Percentiles rank a stretch among this genome's conserved stretches.
phyloP scores from a whole-genome alignment of 2,113 vertebrate genomes.

The Syngnathus floridae region DNA sequence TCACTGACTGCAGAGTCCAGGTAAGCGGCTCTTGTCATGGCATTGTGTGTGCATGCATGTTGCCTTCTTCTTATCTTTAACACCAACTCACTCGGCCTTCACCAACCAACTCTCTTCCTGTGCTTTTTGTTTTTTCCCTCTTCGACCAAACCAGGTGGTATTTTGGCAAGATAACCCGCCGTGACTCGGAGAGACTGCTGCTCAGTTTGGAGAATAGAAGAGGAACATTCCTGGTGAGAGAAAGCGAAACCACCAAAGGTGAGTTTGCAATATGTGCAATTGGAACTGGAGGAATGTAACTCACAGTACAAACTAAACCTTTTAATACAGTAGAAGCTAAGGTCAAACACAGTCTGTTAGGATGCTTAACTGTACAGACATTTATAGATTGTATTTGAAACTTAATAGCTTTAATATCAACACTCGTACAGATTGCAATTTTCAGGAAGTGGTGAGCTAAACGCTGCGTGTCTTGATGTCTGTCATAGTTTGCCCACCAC shows the following conservation, averaged over 20 bases:
- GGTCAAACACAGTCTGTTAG: neutral
- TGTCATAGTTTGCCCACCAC: neutral
- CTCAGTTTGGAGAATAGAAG: constrained; percentile 86
- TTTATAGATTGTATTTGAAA: too few relatives aligned
- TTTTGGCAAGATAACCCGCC: constrained; percentile 92
- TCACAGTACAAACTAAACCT: neutral
- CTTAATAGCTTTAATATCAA: too few relatives aligned
- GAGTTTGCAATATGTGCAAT: constrained; percentile 8
- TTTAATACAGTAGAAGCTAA: too few relatives aligned
- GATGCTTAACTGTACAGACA: neutral
- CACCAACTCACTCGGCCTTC: neutral
- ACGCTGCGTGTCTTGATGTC: neutral
- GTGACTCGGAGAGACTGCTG: constrained; percentile 88
- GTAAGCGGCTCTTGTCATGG: constrained; percentile 54
- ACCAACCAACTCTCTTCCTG: constrained; percentile 15
- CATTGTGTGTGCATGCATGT: neutral
- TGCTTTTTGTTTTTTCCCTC: constrained; percentile 14
- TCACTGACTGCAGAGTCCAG: constrained; percentile 68
- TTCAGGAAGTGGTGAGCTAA: neutral
- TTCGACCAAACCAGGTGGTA: constrained; percentile 78
- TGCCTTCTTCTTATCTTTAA: neutral
- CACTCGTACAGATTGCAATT: neutral
- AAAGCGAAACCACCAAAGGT: constrained; percentile 98
- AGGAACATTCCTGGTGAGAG: constrained; percentile 93
- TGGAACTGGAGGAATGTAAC: neutral